phyloP scores from a whole-genome alignment of 92 coral and sea anemone genomes.

The Pocillopora grandis region DNA sequence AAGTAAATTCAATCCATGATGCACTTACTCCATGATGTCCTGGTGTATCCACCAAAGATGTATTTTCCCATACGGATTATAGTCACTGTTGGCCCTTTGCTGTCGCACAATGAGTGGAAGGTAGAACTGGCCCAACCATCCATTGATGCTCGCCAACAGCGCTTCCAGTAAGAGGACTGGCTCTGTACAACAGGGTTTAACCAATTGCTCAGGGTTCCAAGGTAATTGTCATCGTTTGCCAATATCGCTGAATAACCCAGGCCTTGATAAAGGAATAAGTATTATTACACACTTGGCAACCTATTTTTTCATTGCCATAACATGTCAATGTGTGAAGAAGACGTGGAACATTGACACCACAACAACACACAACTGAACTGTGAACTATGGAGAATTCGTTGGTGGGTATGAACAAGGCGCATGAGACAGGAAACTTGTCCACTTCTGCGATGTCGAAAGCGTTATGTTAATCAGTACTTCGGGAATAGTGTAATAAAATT shows the following conservation, averaged over 20 bases:
- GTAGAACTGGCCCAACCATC: background rate
- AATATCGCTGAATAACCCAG: background rate
- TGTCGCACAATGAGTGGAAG: background rate
- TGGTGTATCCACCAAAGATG: conserved; percentile 14
- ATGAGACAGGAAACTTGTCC: too few species aligned
- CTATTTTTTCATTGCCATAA: too few species aligned
- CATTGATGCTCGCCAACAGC: background rate
- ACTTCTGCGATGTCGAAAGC: too few species aligned
- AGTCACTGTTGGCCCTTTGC: conserved; percentile 5
- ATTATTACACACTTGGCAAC: background rate
- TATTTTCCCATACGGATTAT: conserved; percentile 2
- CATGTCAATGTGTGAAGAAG: background rate
- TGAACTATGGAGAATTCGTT: too few species aligned
- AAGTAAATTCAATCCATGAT: background rate
- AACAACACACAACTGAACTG: too few species aligned
- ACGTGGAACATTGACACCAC: background rate
- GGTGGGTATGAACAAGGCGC: too few species aligned
- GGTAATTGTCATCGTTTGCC: background rate
- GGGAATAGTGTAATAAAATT: too few species aligned
- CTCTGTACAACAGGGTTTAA: background rate
- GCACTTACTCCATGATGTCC: background rate
- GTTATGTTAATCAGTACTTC: too few species aligned
- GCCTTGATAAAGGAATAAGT: background rate
- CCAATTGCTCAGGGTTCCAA: background rate
- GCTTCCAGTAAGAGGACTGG: background rate